Evolutionary conservation across 2,113 vertebrate genomes (phyloP), one percentile per base, ranked within the genome.

Genomic region (Pagrus major): DNA sequence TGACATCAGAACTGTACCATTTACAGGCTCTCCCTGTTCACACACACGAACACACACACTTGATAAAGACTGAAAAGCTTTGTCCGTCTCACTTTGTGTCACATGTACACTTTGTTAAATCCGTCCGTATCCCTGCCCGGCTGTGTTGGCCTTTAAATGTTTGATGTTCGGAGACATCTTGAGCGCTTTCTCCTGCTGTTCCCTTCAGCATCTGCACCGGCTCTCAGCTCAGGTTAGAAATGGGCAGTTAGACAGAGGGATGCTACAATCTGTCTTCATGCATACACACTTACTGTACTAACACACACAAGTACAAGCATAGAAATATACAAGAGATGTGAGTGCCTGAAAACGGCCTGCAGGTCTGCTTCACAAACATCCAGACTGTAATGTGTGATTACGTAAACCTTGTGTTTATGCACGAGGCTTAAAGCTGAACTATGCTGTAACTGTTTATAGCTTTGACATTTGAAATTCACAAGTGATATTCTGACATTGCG

Each of bases 71-170:
- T 31, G 35, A 56, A 49, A 39, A 78, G 0, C 56, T 69, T 63
- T 79, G n/a, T 73, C 76, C 39, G 6, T 59, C 58, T 76, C 64
- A 64, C 42, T 78, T 52, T 55, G 60, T 85, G 59, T 68, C 67
- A 77, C 61, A 84, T 47, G 61, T 25, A 41, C 64, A 47, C 33
- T 52, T 78, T 71, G 75, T 64, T 71, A 47, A 31, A 58, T 58
- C 69, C 52, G 66, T 63, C 37, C 39, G 35, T 42, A 41, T 78
- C 41, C 51, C 46, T 73, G 55, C 9, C 73, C 74, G 9, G 21
- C 46, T 54, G 35, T 12, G 75, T 55, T 83, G 59, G 41, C 60
- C 71, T 86, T 90, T 93, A 90, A 94, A 89, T 94, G 83, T 91
- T 92, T 94, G 73, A 92, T 93, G 83, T 76, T 67, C 25, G 14